These are phyloP conservation scores for Trachelus troglodyta DNA, from an alignment of 2,888 invertebrate species.

Conservation along the genomic window DNA sequence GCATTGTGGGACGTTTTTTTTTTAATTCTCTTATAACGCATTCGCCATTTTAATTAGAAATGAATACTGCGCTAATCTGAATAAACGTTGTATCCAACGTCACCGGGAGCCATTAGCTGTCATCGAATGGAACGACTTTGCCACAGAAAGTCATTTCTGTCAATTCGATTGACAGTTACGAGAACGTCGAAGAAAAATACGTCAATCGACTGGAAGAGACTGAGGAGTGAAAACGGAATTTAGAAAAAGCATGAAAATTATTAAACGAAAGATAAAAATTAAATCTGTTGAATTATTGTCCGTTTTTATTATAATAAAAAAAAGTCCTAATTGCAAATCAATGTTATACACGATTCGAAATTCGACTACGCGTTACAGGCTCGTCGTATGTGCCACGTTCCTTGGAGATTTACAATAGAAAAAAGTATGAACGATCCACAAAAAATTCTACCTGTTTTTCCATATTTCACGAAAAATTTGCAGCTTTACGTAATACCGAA, in stretches of 20 bases:
- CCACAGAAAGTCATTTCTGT: not conserved
- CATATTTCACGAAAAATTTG: too few species aligned
- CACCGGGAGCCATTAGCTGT: not conserved
- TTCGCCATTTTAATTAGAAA: not conserved
- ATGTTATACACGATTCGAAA: too few species aligned
- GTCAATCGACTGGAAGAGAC: not conserved
- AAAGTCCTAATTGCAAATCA: not conserved
- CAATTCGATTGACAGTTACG: not conserved
- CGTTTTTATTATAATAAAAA: not conserved
- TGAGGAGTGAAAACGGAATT: not conserved
- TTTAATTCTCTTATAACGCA: not conserved
- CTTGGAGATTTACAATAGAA: too few species aligned
- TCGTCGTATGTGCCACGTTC: too few species aligned
- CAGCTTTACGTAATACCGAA: too few species aligned
- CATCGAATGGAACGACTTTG: not conserved
- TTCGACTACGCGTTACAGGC: too few species aligned
- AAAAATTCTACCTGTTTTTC: too few species aligned
- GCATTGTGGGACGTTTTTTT: not conserved
- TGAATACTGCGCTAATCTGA: not conserved
- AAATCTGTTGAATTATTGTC: not conserved
- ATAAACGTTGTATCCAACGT: not conserved
- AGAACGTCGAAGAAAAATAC: not conserved
- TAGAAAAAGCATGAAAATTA: not conserved
- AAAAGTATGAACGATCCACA: too few species aligned
- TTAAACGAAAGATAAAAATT: not conserved